phyloP scores from a whole-genome alignment of 2,797 vertebrate species.

The Kryptopterus vitreolus region DNA sequence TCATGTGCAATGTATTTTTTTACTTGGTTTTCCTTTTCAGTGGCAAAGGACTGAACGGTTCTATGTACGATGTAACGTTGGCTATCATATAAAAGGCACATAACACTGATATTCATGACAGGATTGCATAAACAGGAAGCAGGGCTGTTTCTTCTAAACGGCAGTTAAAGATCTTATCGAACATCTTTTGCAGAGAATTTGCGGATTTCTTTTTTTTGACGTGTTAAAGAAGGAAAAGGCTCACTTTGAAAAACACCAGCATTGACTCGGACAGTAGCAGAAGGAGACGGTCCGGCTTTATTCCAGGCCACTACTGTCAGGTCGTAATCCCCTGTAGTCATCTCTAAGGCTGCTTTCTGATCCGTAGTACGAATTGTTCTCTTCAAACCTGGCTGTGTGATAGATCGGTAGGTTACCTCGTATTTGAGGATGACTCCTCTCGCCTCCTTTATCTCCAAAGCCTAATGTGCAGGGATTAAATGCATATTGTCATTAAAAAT shows the following conservation, averaged over 20 bases:
- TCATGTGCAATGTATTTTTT: too few relatives aligned
- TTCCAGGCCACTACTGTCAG: conserved; percentile 59
- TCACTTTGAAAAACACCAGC: conserved; percentile 40
- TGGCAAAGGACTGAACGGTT: not conserved
- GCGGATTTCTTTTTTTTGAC: too few relatives aligned
- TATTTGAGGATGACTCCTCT: conserved; percentile 60
- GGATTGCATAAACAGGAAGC: conserved; percentile 30
- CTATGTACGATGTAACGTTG: too few relatives aligned
- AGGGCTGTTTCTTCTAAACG: conserved; percentile 6
- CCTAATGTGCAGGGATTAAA: conserved; percentile 48
- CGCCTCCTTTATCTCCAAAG: conserved; percentile 40
- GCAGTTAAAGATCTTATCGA: conserved; percentile 30
- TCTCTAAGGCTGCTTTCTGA: conserved; percentile 35
- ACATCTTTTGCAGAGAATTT: not conserved
- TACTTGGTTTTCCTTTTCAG: not conserved
- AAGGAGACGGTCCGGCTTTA: conserved; percentile 59
- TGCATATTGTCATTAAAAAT: not conserved
- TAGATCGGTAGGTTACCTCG: conserved; percentile 54
- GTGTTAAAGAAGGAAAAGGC: conserved; percentile 8
- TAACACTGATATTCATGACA: conserved; percentile 11
- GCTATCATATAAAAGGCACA: conserved; percentile 4
- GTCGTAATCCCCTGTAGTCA: conserved; percentile 48
- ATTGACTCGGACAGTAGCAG: conserved; percentile 39
- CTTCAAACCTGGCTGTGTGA: not conserved
- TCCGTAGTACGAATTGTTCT: conserved; percentile 32